Base-by-base conservation (phyloP, 1,140 invertebrate genomes). In the Neodiprion pinetum region DNA sequence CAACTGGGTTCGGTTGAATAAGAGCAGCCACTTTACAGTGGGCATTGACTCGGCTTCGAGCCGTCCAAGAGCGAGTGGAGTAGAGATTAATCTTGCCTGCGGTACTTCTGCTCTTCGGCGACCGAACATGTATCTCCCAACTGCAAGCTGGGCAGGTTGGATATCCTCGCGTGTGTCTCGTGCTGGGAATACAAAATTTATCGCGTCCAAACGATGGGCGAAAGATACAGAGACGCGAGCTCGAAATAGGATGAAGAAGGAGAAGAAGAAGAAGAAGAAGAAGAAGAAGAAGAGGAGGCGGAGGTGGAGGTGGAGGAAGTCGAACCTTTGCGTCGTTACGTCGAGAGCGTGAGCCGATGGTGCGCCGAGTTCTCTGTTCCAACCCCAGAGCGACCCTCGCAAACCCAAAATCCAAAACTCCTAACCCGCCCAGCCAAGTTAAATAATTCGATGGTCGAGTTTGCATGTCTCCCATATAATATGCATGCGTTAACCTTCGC, bases 161-260 rank as follows among this genome's bases (percentile, higher is more conserved):
- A 61, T 61, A 61, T 61, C 53, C 28, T 40, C 53, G 11, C 53
- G 53, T 61, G n/a, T 40, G 28, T 61, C n/a, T 61, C 53, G 53
- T 61, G 53, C 53, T 61, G 53, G 53, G 53, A 61, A 61, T 61
- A 61, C 53, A 61, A 61, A 61, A 61, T 61, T 61, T 61, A 61
- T 61, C 53, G 53, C 53, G 5, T 5, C 11, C 53, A 61, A 61
- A 61, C 53, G 53, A 61, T 17, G 53, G 5, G 53, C 53, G 8
- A 61, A 61, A 61, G 4, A 61, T 12, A 40, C 28, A 40, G 28
- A 61, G 53, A 61, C 11, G 53, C 11, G 67, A 14, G 40, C 4
- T 11, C 7, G 67, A 23, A 11, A 17, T 8, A 14, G 67, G n/a
- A 21, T 23, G 67, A 69, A 21, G 21, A 23, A 69, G 17, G 12